Base-by-base conservation (phyloP, 2,888 invertebrate genomes). In the Clostera curtula region DNA sequence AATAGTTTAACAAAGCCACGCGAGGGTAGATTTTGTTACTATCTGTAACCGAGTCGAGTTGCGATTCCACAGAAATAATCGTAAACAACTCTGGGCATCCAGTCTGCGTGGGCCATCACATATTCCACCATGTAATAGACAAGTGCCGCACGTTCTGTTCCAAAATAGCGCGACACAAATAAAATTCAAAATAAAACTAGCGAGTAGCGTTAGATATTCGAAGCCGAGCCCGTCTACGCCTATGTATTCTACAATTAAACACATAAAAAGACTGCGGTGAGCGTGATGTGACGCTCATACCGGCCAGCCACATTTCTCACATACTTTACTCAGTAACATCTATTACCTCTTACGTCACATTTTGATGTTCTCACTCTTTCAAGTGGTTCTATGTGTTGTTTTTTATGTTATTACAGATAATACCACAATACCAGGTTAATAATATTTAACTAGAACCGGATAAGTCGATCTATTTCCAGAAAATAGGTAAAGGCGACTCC, bases 101-200 rank as follows among this genome's bases (percentile, higher is more conserved):
- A 51, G 54, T 49, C 46, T 46, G 74, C 75, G 75, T 72, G 68
- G 72, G 75, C 63, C 56, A 59, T 49, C 57, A 58, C 56, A 62
- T 60, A 53, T 46, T 55, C 60, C 57, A 55, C 66, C 57, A 62
- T 72, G 71, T 67, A 75, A 65, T 68, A 69, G 71, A 75, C 74
- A 76, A 77, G 76, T 77, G 74, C 70, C 71, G 70, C 72, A 65
- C 67, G 72, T 70, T 72, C 68, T 56, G 67, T 57, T 76, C 80
- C 51, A 53, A 83, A 82, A 83, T 82, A 83, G 83, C 76, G 62
- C 80, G 80, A 80, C 83, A 79, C 75, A 79, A 82, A 83, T 83
- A 82, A 82, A 83, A 77, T 76, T 66, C 58, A 76, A 80, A 83
- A 83, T 80, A 82, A 82, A 80, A 74, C 74, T 56, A 69, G 65